Evolutionary conservation across 2,797 vertebrate genomes (phyloP).

Genomic region (Dermochelys coriacea): DNA sequence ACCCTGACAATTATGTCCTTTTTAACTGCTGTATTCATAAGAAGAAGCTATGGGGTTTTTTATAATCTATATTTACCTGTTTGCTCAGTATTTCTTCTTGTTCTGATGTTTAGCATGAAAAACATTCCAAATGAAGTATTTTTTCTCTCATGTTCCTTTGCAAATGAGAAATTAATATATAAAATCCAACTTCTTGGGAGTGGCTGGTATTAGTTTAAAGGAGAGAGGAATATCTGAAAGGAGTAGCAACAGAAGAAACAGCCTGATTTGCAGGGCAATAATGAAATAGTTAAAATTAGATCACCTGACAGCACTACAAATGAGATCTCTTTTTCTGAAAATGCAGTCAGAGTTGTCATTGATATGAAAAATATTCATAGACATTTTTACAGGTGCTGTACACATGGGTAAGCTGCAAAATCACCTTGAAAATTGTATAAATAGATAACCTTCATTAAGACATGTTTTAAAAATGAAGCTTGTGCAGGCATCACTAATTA

Average conservation of each 20-base stretch:
- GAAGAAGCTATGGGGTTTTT: background rate
- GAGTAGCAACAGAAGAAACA: background rate
- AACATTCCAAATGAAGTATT: fast-evolving
- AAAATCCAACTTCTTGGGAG: background rate
- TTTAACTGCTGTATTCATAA: background rate
- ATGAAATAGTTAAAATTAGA: background rate
- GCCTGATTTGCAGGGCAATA: background rate
- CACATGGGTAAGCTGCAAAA: background rate
- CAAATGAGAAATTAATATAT: background rate
- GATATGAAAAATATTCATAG: background rate
- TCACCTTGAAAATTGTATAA: slow-evolving; percentile 26
- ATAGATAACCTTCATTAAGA: background rate
- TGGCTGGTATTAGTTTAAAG: background rate
- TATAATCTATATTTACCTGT: background rate
- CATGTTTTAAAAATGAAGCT: background rate
- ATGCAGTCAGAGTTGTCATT: slow-evolving; percentile 5
- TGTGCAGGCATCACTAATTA: background rate
- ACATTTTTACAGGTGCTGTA: background rate
- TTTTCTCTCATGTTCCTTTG: background rate
- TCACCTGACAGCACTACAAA: background rate
- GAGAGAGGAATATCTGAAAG: background rate
- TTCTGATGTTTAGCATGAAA: background rate
- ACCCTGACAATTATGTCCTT: background rate
- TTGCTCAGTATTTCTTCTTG: background rate
- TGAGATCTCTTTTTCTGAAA: background rate